These are phyloP conservation scores for Ptilonorhynchus violaceus DNA, from an alignment of 2,113 vertebrate species.

Conservation along the genomic window DNA sequence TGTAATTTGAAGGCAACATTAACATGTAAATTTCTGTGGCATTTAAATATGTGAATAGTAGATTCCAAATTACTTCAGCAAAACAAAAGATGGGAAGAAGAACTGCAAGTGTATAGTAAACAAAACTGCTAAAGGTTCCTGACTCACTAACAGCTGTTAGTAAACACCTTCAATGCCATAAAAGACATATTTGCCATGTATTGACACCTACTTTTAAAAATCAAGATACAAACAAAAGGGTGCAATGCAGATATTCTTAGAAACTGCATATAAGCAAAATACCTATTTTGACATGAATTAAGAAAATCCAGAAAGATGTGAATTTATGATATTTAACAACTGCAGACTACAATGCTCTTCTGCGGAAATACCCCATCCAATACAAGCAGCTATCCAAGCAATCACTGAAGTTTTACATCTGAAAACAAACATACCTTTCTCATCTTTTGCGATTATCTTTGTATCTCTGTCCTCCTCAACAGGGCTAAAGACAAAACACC, in stretches of 20 bases:
- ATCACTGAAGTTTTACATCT: accelerated
- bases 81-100: not conserved
- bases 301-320: not conserved
- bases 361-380: not conserved
- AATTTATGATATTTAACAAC: not conserved
- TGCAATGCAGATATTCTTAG: not conserved
- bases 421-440: conserved; percentile 81
- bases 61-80: not conserved
- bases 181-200: not conserved
- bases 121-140: not conserved
- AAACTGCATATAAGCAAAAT: not conserved
- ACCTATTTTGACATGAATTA: not conserved
- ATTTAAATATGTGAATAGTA: not conserved
- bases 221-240: not conserved
- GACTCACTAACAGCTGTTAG: not conserved
- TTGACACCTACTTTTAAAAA: not conserved
- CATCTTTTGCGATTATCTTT: conserved; percentile 85
- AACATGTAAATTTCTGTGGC: not conserved
- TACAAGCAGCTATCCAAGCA: not conserved
- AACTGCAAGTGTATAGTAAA: not conserved
- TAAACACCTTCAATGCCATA: not conserved
- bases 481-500: conserved; percentile 83
- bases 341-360: not conserved
- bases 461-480: conserved; percentile 82
- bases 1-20: not conserved